Evolutionary conservation across 2,113 vertebrate species (phyloP).

Genomic region (Corapipo altera): DNA sequence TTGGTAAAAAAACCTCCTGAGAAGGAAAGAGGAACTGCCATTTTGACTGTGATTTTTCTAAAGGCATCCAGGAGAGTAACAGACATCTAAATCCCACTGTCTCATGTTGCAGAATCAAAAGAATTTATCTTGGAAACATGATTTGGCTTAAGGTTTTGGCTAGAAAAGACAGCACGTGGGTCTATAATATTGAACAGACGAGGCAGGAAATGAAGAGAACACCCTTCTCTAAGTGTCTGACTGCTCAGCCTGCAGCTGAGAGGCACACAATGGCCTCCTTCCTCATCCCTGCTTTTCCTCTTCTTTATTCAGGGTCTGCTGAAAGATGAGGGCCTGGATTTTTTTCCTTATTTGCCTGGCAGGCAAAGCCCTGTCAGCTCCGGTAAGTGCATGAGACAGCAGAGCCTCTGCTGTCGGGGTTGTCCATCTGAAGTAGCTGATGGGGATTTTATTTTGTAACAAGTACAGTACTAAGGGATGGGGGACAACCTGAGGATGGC

Average conservation of each 20-base stretch:
- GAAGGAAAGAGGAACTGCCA: not conserved
- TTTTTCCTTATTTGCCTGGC: constrained; percentile 93
- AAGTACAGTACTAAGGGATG: not conserved
- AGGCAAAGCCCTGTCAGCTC: constrained; percentile 87
- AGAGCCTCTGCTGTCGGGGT: rapidly evolving
- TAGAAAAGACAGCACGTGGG: not conserved
- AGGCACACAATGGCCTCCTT: rapidly evolving
- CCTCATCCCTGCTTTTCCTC: not conserved
- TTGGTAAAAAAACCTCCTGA: not conserved
- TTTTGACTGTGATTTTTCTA: not conserved
- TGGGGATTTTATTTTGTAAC: not conserved
- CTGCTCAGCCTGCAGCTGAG: not conserved
- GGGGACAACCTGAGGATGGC: not conserved
- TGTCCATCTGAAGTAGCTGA: rapidly evolving
- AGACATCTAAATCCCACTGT: not conserved
- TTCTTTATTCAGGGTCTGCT: constrained; percentile 69
- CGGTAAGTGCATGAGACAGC: constrained; percentile 79
- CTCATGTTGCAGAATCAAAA: not conserved
- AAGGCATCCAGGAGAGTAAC: not conserved
- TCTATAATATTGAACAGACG: not conserved
- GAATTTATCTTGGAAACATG: not conserved
- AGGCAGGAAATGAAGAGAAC: not conserved
- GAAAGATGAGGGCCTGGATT: constrained; percentile 94
- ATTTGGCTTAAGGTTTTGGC: not conserved
- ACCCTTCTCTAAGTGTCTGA: not conserved